A percentile compares a stretch with the other conserved stretches of the same genome.
Evolutionary conservation across 92 coral and sea anemone genomes (phyloP).

Genomic region (Heliopora coerulea): DNA sequence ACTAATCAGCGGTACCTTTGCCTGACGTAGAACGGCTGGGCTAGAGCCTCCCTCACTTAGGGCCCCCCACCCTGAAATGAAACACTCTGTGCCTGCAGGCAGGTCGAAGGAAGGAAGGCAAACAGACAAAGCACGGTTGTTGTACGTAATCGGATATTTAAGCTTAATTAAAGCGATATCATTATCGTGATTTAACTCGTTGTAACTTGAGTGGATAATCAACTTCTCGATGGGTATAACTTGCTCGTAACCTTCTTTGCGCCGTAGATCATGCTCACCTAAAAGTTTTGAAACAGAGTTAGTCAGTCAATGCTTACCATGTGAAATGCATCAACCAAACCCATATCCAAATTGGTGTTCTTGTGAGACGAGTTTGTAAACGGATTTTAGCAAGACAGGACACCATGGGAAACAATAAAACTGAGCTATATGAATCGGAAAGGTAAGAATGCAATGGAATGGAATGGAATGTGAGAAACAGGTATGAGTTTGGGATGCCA

Average conservation of each 20-base stretch:
- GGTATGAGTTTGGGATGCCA: too few species aligned
- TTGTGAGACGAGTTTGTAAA: too few species aligned
- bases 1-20: constrained; percentile 58
- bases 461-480: too few species aligned
- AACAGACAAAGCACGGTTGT: constrained; percentile 74
- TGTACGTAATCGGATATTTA: constrained; percentile 68
- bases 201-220: constrained; percentile 70
- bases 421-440: too few species aligned
- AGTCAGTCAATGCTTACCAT: too few species aligned
- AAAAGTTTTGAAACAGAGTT: not conserved
- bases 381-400: too few species aligned
- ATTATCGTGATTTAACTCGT: constrained; percentile 64
- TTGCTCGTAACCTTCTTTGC: constrained; percentile 72
- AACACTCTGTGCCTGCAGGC: constrained; percentile 70
- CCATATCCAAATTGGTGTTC: too few species aligned
- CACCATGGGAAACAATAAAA: too few species aligned
- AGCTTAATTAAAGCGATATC: constrained; percentile 87
- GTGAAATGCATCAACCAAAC: too few species aligned
- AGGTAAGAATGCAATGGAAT: too few species aligned
- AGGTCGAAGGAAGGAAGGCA: constrained; percentile 68
- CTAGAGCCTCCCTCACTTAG: constrained; percentile 60
- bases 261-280: constrained; percentile 82
- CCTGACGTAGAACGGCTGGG: constrained; percentile 77
- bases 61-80: constrained; percentile 91
- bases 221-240: constrained; percentile 60